phyloP scores from a whole-genome alignment of 2,888 invertebrate genomes.

The Rhyacophila evoluta region DNA sequence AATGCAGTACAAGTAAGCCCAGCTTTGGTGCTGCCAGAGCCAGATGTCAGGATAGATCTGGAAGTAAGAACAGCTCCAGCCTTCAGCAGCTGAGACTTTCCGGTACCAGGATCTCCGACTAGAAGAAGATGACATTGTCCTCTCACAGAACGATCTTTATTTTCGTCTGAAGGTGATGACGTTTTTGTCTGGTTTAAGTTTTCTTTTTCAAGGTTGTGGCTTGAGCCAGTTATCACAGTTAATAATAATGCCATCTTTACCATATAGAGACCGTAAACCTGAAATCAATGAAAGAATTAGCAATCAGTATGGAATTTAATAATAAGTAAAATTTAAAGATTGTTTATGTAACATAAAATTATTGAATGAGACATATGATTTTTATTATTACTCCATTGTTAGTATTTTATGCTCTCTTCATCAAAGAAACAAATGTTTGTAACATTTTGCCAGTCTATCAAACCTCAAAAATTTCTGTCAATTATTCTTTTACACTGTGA shows the following conservation, averaged over 20 bases:
- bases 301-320: background rate
- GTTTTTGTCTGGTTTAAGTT: slow-evolving; percentile 54
- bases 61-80: slow-evolving; percentile 74
- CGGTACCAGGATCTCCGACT: slow-evolving; percentile 91
- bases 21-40: slow-evolving; percentile 87
- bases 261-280: slow-evolving; percentile 89
- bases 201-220: slow-evolving; percentile 60
- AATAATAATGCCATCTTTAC: slow-evolving; percentile 88
- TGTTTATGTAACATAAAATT: too few relatives aligned
- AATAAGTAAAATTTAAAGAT: too few relatives aligned
- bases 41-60: slow-evolving; percentile 86
- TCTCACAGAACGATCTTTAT: slow-evolving; percentile 68
- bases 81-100: slow-evolving; percentile 87
- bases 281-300: slow-evolving; percentile 56
- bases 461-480: too few relatives aligned
- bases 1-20: slow-evolving; percentile 91
- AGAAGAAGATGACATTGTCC: slow-evolving; percentile 88
- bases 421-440: too few relatives aligned
- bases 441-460: too few relatives aligned
- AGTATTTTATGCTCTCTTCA: too few relatives aligned
- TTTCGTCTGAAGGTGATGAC: slow-evolving; percentile 57
- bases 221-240: slow-evolving; percentile 68
- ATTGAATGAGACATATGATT: too few relatives aligned
- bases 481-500: too few relatives aligned
- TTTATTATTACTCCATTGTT: too few relatives aligned